Evolutionary conservation across 92 coral and sea anemone species (phyloP).

Genomic region (Heliopora coerulea): DNA sequence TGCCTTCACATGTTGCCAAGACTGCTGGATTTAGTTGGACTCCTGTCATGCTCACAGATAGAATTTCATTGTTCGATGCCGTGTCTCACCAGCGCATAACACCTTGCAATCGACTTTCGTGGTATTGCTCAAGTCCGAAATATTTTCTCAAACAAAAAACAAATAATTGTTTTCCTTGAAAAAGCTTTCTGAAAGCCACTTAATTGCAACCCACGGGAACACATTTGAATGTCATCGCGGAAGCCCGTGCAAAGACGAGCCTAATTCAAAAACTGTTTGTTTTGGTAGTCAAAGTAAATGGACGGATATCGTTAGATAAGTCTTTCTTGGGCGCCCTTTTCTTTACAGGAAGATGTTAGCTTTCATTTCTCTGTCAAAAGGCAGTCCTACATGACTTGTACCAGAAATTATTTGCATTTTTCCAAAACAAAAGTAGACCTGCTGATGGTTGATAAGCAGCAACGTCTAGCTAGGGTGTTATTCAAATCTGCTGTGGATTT

Average conservation of each 20-base stretch:
- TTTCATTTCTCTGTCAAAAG: conserved; percentile 22
- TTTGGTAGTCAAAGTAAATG: conserved; percentile 33
- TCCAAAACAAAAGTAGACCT: conserved; percentile 44
- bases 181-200: conserved; percentile 7
- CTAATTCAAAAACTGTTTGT: conserved; percentile 37
- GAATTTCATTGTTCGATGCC: conserved; percentile 37
- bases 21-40: conserved; percentile 31
- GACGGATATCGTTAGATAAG: background rate
- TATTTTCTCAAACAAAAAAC: background rate
- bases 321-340: background rate
- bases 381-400: conserved; percentile 19
- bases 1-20: conserved; percentile 36
- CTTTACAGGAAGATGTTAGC: background rate
- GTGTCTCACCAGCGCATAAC: background rate
- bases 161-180: background rate
- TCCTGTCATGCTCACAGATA: conserved; percentile 39
- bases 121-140: background rate
- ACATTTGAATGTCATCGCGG: background rate
- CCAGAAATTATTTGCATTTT: conserved; percentile 44
- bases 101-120: background rate
- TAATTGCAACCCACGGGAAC: conserved; percentile 25
- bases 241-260: conserved; percentile 27
- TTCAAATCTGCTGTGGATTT: conserved; percentile 12
- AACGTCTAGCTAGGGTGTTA: conserved; percentile 26
- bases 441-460: conserved; percentile 42